Evolutionary conservation across 2,113 vertebrate species (phyloP).

Genomic region (Tympanuchus pallidicinctus): DNA sequence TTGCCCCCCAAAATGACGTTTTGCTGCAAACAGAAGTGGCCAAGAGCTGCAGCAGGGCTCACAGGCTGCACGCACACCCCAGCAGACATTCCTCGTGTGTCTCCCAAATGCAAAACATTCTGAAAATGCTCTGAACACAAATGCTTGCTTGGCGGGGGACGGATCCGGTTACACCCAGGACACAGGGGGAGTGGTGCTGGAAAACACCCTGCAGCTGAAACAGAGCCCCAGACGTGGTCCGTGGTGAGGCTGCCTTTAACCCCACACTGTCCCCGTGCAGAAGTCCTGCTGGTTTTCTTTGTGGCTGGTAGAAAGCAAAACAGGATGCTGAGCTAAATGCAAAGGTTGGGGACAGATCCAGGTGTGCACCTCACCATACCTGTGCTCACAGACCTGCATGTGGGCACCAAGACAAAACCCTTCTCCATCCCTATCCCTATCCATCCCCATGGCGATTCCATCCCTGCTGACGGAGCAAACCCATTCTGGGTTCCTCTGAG

Average conservation of each 20-base stretch:
- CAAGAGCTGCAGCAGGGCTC: neutral
- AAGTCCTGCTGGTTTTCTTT: accelerated
- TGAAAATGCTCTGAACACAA: constrained; percentile 16
- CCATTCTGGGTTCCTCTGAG: no score
- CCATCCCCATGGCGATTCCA: neutral
- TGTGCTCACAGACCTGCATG: neutral
- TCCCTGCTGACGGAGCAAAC: no score
- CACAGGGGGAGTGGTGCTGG: neutral
- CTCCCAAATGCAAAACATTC: constrained; percentile 28
- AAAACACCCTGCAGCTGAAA: neutral
- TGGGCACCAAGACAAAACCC: neutral
- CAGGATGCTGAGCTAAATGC: neutral
- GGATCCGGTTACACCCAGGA: neutral
- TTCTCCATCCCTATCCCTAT: neutral
- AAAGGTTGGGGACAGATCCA: neutral
- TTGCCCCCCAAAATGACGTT: accelerated
- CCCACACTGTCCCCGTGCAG: neutral
- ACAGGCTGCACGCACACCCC: neutral
- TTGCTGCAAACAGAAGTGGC: neutral
- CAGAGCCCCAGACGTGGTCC: neutral
- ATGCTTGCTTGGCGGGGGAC: accelerated
- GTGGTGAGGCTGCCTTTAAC: neutral
- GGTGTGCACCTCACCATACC: neutral
- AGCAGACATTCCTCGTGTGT: neutral
- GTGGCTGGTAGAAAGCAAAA: neutral